phyloP scores from a whole-genome alignment of 2,113 vertebrate species.

The Peucedramus taeniatus region DNA sequence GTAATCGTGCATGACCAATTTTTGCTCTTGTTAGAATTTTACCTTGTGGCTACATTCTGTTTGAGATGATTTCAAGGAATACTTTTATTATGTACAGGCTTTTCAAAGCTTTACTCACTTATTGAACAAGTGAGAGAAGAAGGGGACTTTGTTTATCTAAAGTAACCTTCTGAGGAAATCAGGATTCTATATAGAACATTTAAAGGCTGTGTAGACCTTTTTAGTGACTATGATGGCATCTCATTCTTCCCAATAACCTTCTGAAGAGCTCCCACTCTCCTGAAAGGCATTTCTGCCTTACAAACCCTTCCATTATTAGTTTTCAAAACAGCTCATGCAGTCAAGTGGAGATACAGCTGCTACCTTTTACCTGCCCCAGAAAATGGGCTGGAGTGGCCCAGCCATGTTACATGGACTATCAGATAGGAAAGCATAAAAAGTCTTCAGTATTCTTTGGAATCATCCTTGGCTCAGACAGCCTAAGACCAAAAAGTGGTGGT shows the following conservation, averaged over 20 bases:
- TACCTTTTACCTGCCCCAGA: background rate
- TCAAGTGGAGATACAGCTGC: background rate
- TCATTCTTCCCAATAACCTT: background rate
- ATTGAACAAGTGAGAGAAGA: background rate
- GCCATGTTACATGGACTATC: background rate
- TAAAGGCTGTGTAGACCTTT: background rate
- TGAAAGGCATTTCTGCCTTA: background rate
- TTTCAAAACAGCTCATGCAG: background rate
- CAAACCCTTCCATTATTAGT: background rate
- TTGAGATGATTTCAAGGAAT: slow-evolving; percentile 7
- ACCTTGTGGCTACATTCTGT: slow-evolving; percentile 29
- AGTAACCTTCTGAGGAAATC: background rate
- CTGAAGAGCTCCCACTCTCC: background rate
- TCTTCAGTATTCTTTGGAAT: background rate
- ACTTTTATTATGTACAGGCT: background rate
- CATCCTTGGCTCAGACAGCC: background rate
- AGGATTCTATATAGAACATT: background rate
- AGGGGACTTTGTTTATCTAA: background rate
- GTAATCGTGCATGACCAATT: background rate
- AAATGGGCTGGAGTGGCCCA: background rate
- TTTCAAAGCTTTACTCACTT: background rate
- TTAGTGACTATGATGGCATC: background rate
- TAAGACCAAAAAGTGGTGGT: background rate
- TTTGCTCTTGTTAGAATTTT: slow-evolving; percentile 15
- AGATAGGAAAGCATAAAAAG: background rate